A percentile compares a stretch with the other conserved stretches of the same genome.
These are phyloP conservation scores for Caenorhabditis angaria DNA, from an alignment of 2,888 invertebrate species.

Conservation along the genomic window DNA sequence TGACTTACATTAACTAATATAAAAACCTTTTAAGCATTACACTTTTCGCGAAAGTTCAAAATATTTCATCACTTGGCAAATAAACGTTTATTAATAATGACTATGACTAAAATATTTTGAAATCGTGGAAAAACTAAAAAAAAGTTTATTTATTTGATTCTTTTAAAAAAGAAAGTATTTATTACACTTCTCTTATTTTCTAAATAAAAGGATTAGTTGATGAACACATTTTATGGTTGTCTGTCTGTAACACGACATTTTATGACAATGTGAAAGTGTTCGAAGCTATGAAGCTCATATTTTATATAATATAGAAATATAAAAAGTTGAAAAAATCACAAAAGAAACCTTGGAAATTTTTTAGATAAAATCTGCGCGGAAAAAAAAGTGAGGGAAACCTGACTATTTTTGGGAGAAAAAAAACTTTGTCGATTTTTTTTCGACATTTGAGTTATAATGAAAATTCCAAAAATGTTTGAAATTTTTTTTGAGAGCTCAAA, in stretches of 20 bases:
- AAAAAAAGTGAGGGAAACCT: constrained; percentile 6
- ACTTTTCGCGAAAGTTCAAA: no score
- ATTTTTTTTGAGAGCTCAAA: constrained; percentile 1
- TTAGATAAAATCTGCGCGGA: constrained; percentile 4
- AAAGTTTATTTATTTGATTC: neutral
- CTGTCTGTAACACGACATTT: neutral
- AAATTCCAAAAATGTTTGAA: constrained; percentile 28
- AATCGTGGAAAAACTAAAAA: neutral
- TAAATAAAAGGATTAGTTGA: constrained; percentile 4
- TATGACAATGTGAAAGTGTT: neutral
- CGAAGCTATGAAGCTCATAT: no score
- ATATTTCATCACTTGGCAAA: no score
- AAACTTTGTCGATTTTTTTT: neutral
- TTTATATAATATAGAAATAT: no score
- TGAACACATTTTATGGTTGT: constrained; percentile 1
- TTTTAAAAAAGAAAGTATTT: neutral
- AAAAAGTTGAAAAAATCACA: neutral
- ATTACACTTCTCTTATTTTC: neutral
- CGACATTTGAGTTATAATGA: constrained; percentile 25
- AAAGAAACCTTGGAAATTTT: neutral
- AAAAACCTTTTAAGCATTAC: no score
- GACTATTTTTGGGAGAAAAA: no score
- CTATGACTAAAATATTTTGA: no score
- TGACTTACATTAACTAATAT: no score
- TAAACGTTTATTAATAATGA: no score